Percentiles rank a stretch among this genome's conserved stretches.
Conservation (phyloP, 2,113 vertebrate genomes). For the Cynocephalus volans region DNA sequence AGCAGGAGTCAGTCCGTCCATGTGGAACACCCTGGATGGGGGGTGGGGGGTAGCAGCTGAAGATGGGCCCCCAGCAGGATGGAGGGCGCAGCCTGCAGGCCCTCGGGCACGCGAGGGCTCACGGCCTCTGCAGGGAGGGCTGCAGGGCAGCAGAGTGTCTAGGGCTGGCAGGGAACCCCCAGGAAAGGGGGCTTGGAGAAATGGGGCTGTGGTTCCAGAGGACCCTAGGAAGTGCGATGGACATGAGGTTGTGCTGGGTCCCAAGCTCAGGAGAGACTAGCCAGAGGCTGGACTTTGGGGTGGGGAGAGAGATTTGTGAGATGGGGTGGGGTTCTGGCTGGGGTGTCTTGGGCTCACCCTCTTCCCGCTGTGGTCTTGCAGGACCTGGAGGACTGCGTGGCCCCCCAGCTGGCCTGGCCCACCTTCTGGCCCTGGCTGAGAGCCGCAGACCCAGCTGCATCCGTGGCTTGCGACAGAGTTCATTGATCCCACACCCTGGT, state of each 20-base stretch:
- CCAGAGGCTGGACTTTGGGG: too few relatives aligned
- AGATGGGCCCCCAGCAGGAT: neutral
- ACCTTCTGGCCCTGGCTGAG: too few relatives aligned
- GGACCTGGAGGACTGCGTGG: neutral
- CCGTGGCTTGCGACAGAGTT: neutral
- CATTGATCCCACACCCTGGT: neutral
- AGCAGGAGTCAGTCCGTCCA: neutral
- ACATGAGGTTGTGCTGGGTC: neutral
- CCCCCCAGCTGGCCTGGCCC: neutral
- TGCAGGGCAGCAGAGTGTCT: neutral
- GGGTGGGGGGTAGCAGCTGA: neutral
- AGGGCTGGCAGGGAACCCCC: neutral
- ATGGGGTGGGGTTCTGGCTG: rapidly evolving
- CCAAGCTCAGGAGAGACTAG: neutral
- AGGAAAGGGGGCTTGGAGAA: neutral
- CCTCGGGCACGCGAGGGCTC: too few relatives aligned
- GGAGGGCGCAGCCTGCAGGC: neutral
- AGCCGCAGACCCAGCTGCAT: rapidly evolving
- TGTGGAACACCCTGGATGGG: neutral
- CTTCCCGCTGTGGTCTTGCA: rapidly evolving
- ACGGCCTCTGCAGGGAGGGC: too few relatives aligned
- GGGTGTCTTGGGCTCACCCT: neutral
- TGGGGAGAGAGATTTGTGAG: too few relatives aligned
- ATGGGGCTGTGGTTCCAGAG: neutral
- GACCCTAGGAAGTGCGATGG: neutral